A percentile compares a stretch with the other conserved stretches of the same genome.
phyloP scores from a whole-genome alignment of 2,113 vertebrate genomes.

The Vulpes ferrilata region DNA sequence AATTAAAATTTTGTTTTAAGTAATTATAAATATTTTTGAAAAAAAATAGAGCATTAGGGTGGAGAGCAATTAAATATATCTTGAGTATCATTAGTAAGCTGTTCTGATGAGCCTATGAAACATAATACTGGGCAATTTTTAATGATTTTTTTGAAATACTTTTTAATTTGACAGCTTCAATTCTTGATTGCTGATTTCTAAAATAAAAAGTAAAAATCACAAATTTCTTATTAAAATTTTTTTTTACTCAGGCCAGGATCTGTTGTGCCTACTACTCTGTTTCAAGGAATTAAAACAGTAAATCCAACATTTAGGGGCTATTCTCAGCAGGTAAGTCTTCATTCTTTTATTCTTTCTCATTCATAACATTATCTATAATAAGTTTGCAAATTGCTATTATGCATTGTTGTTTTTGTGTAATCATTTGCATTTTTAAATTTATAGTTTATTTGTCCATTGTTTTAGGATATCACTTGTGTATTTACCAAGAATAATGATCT shows the following conservation, averaged over 20 bases:
- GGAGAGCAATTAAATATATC: conserved; percentile 12
- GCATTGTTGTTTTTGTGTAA: background rate
- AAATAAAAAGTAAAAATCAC: conserved; percentile 48
- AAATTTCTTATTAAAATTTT: conserved; percentile 59
- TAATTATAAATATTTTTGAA: conserved; percentile 22
- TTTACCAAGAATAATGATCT: background rate
- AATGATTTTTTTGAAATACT: conserved; percentile 7
- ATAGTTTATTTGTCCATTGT: background rate
- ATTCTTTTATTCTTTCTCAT: conserved; percentile 65
- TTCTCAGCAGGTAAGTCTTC: conserved; percentile 95
- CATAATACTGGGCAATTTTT: background rate
- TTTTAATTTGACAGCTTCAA: conserved; percentile 26
- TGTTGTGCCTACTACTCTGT: conserved; percentile 96
- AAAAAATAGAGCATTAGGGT: background rate
- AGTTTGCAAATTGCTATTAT: background rate
- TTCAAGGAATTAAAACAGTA: conserved; percentile 98
- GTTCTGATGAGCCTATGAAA: background rate
- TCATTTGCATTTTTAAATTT: background rate
- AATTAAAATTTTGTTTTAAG: conserved; percentile 3
- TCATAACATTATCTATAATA: conserved; percentile 27
- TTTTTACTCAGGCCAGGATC: conserved; percentile 93
- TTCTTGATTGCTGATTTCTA: conserved; percentile 12
- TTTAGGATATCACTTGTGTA: background rate
- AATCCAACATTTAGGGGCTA: conserved; percentile 99
- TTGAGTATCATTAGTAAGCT: background rate